These are phyloP conservation scores for Lagodon rhomboides DNA, from an alignment of 2,797 vertebrate species.

Conservation along the genomic window DNA sequence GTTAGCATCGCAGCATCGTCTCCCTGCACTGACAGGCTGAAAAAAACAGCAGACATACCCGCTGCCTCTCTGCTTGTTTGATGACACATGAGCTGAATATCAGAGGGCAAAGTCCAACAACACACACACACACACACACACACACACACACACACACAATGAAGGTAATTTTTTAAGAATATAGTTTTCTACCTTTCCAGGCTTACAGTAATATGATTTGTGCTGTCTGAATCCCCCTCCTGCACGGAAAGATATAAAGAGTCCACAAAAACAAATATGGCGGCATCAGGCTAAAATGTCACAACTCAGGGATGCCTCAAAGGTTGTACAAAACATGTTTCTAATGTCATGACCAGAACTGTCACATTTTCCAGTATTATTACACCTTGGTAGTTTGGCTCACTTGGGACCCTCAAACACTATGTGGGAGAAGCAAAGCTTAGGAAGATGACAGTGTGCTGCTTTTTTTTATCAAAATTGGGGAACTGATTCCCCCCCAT, in stretches of 20 bases:
- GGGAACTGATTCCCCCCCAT: background rate
- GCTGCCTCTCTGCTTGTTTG: background rate
- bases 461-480: background rate
- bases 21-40: conserved; percentile 12
- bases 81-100: background rate
- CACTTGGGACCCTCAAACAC: background rate
- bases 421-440: background rate
- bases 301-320: background rate
- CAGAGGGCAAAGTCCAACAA: background rate
- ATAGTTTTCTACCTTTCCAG: background rate
- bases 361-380: background rate
- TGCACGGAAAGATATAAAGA: background rate
- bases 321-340: background rate
- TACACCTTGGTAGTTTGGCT: background rate
- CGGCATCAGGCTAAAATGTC: background rate
- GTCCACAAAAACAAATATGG: background rate
- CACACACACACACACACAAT: too few relatives aligned
- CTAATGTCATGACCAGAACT: background rate
- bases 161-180: background rate
- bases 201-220: background rate
- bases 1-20: conserved; percentile 29
- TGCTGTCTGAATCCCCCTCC: background rate
- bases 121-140: too few relatives aligned
- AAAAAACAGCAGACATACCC: conserved; percentile 9
- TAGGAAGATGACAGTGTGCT: background rate